These are phyloP conservation scores for Drosophila macrospina DNA, from an alignment of 2,888 invertebrate species.

Conservation along the genomic window DNA sequence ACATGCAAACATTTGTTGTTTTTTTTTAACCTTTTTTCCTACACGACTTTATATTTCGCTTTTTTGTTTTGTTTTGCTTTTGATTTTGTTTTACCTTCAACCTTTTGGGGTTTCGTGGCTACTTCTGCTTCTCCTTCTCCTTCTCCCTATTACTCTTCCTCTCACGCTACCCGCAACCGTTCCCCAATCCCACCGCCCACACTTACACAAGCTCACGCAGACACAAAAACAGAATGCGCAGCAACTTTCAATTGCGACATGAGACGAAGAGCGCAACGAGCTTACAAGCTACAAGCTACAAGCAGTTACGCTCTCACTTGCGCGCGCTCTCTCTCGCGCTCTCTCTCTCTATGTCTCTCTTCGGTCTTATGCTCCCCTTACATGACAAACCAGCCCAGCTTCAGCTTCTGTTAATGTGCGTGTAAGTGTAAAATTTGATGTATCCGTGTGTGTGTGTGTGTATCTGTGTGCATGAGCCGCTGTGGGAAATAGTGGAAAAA, in stretches of 20 bases:
- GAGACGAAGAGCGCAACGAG: constrained; percentile 59
- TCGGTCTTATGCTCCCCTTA: constrained; percentile 44
- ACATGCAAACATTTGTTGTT: constrained; percentile 42
- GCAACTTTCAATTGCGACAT: constrained; percentile 79
- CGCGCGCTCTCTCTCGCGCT: constrained; percentile 10
- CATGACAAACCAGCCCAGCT: constrained; percentile 72
- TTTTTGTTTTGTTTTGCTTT: constrained; percentile 67
- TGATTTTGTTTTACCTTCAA: constrained; percentile 75
- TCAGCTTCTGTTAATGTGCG: constrained; percentile 46
- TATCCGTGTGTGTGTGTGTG: constrained; percentile 20
- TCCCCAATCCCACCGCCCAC: constrained; percentile 38
- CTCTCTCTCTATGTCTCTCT: constrained; percentile 20
- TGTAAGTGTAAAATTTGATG: constrained; percentile 42
- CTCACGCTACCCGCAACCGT: constrained; percentile 5
- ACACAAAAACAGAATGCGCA: constrained; percentile 38
- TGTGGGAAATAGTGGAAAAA: constrained; percentile 79
- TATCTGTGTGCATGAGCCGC: constrained; percentile 27
- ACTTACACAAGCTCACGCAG: constrained; percentile 30
- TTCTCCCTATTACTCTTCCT: no score
- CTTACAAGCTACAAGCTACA: constrained; percentile 33
- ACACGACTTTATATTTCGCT: constrained; percentile 67
- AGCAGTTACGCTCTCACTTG: constrained; percentile 38
- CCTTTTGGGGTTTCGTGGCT: constrained; percentile 68
- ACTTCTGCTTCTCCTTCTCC: constrained; percentile 15
- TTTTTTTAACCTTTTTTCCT: constrained; percentile 66